Evolutionary conservation across 2,888 invertebrate genomes (phyloP).

Genomic region (Oligia strigilis): DNA sequence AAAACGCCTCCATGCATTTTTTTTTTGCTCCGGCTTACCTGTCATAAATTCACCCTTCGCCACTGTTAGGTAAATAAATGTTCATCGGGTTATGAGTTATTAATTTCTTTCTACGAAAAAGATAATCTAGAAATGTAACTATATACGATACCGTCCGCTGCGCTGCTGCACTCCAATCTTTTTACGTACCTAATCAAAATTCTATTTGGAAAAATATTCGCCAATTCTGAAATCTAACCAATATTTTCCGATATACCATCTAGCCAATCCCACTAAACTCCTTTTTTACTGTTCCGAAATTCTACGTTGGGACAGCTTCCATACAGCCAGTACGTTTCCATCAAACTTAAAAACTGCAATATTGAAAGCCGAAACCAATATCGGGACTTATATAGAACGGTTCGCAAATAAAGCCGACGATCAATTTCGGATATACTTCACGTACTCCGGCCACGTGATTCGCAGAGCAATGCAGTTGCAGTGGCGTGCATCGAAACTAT

Average conservation of each 20-base stretch:
- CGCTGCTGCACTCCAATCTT: neutral
- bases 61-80: no score
- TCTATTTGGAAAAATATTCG: constrained; percentile 2
- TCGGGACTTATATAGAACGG: constrained; percentile 60
- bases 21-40: no score
- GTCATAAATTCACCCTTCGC: no score
- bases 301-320: constrained; percentile 19
- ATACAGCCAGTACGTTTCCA: constrained; percentile 45
- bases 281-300: constrained; percentile 43
- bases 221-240: constrained; percentile 1
- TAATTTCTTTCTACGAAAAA: neutral
- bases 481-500: constrained; percentile 48
- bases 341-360: constrained; percentile 71
- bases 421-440: constrained; percentile 67
- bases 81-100: no score
- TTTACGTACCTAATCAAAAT: neutral
- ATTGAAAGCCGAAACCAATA: constrained; percentile 70
- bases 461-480: constrained; percentile 64
- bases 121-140: neutral
- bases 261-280: constrained; percentile 18
- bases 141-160: no score
- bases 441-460: constrained; percentile 64
- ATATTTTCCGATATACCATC: constrained; percentile 2
- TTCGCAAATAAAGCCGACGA: constrained; percentile 60
- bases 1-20: no score